A percentile compares a stretch with the other conserved stretches of the same genome.
Evolutionary conservation across 1,140 invertebrate species (phyloP).

Genomic region (Pseudoatta argentina): DNA sequence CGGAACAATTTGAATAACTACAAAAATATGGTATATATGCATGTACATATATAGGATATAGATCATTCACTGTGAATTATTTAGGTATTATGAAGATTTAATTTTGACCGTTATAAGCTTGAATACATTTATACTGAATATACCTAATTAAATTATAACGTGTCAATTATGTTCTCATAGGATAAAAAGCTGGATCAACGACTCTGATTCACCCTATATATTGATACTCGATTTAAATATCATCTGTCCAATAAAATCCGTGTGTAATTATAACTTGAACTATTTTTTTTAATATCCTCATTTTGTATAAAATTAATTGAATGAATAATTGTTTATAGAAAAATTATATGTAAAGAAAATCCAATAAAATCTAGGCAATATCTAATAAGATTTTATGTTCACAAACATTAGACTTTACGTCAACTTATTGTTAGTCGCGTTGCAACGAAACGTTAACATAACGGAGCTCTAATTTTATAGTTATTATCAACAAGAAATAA

Average conservation of each 20-base stretch:
- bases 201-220: no score
- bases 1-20: no score
- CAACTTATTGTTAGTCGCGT: not conserved
- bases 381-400: not conserved
- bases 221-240: not conserved
- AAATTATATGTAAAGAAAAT: not conserved
- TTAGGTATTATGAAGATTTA: no score
- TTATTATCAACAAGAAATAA: constrained; percentile 34
- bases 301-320: constrained; percentile 5
- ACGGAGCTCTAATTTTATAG: not conserved
- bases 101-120: no score
- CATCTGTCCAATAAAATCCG: not conserved
- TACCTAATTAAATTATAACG: no score
- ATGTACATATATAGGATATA: no score
- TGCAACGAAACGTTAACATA: not conserved
- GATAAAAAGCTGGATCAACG: no score
- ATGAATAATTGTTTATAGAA: not conserved
- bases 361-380: not conserved
- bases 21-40: no score
- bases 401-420: not conserved
- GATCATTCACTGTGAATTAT: no score
- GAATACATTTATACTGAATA: no score
- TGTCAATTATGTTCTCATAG: no score
- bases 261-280: not conserved
- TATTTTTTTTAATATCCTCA: not conserved